Percentiles rank a stretch among this genome's conserved stretches.
Evolutionary conservation across 2,113 vertebrate genomes (phyloP).

Genomic region (Peromyscus polionotus): DNA sequence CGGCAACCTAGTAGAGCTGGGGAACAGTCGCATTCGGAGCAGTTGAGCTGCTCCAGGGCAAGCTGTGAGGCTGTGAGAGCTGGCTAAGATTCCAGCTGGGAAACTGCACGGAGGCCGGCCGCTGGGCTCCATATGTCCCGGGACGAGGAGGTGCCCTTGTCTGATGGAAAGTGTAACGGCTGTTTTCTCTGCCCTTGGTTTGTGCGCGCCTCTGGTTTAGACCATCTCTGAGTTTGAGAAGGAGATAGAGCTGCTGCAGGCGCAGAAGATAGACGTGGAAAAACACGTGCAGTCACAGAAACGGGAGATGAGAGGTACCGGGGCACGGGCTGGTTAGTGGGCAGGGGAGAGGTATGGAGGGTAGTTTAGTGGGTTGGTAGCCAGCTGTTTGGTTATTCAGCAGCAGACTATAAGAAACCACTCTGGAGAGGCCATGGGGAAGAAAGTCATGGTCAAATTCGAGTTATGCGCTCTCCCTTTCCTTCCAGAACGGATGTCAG

Average conservation of each 20-base stretch:
- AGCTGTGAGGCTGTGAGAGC: background rate
- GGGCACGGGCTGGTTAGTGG: accelerated
- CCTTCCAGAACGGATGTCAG: conserved; percentile 92
- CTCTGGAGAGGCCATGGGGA: background rate
- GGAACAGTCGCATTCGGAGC: background rate
- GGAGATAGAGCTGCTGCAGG: conserved; percentile 93
- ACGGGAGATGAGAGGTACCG: conserved; percentile 92
- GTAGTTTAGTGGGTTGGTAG: too few species aligned
- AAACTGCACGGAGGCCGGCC: accelerated
- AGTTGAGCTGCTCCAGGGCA: background rate
- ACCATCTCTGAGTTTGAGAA: conserved; percentile 94
- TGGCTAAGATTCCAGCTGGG: background rate
- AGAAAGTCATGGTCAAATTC: background rate
- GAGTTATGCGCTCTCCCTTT: background rate
- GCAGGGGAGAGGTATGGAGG: conserved; percentile 90
- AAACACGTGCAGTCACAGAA: conserved; percentile 92
- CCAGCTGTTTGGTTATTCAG: background rate
- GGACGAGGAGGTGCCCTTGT: background rate
- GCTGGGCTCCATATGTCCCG: accelerated
- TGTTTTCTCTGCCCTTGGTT: conserved; percentile 28
- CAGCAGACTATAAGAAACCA: background rate
- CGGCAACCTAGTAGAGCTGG: background rate
- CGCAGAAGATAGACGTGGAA: conserved; percentile 91
- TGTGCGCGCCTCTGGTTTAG: conserved; percentile 80
- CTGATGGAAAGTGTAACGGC: background rate